phyloP scores from a whole-genome alignment of 1,140 invertebrate species.

The Schmidtea mediterranea region DNA sequence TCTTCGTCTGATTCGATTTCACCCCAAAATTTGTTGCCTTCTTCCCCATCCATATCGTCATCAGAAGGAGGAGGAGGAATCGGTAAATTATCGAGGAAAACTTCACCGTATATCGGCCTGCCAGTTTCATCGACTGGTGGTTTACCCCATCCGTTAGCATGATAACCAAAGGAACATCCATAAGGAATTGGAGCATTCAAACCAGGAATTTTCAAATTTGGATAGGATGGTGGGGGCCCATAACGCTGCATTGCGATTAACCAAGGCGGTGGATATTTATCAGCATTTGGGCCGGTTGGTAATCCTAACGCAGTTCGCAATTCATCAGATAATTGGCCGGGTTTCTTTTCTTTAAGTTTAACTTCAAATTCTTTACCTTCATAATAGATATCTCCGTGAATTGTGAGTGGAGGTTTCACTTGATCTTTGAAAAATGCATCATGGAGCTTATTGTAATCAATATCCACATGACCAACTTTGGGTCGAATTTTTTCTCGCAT shows the following conservation, averaged over 20 bases:
- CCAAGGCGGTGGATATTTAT: slow-evolving; percentile 68
- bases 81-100: slow-evolving; percentile 45
- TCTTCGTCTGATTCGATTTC: slow-evolving; percentile 50
- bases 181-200: slow-evolving; percentile 33
- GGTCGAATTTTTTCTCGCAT: slow-evolving; percentile 86
- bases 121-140: slow-evolving; percentile 96
- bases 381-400: slow-evolving; percentile 94
- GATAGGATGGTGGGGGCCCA: slow-evolving; percentile 92
- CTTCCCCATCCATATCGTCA: slow-evolving; percentile 41
- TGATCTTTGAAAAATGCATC: slow-evolving; percentile 99
- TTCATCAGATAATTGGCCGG: slow-evolving; percentile 81
- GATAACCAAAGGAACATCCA: slow-evolving; percentile 86
- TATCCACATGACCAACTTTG: slow-evolving; percentile 95
- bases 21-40: slow-evolving; percentile 51
- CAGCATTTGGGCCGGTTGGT: slow-evolving; percentile 55
- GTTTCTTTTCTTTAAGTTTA: slow-evolving; percentile 84
- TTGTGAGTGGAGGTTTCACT: slow-evolving; percentile 53
- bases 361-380: slow-evolving; percentile 99
- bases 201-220: slow-evolving; percentile 78
- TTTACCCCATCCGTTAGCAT: slow-evolving; percentile 86
- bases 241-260: slow-evolving; percentile 97
- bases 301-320: slow-evolving; percentile 80
- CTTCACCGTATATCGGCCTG: slow-evolving; percentile 88
- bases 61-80: slow-evolving; percentile 34
- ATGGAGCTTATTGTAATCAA: slow-evolving; percentile 96